Evolutionary conservation across 2,797 vertebrate species (phyloP), one percentile per base, ranked within the genome.

Genomic region (Lacerta viridis): DNA sequence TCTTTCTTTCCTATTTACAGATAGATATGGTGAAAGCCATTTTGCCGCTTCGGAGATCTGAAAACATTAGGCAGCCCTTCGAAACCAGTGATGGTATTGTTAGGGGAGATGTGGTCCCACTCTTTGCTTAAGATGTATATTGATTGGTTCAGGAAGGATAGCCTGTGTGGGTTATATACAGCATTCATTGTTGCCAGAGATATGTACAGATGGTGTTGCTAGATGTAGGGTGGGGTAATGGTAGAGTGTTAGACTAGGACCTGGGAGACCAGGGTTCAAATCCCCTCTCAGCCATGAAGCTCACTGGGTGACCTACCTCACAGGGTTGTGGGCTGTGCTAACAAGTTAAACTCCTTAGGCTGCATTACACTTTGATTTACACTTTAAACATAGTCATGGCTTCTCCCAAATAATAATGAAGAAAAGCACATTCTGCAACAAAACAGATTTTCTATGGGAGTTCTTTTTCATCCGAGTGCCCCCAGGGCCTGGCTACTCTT

Each of bases 21-120:
- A 0, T 0, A 15, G 41, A 43, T 33, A 33, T 20, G 20, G 4
- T 23, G 25, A 55, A 50, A 85, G 68, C 50, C 0, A 0, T 46
- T 77, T 88, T 50, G 43, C 87, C 25, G 84, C 29, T 74, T 87
- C 41, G 13, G 25, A n/a, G 10, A 80, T 41, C 5, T 72, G 18
- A n/a, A 72, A 61, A 39, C 27, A 15, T 15, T 23, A 59, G 68
- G 7, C n/a, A 84, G 20, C 6, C 33, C 55, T 25, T 59, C 7
- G 10, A 39, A 39, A 59, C 23, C 25, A 3, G 5, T 23, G 27
- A 29, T 25, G 15, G 3, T 55, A 36, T 46, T 33, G 11, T 13
- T 43, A 59, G n/a, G n/a, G 23, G 69, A 59, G 5, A 39, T 11
- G 18, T 36, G 11, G 59, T 18, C 23, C 20, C 11, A 72, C 69